phyloP scores from a whole-genome alignment of 2,797 vertebrate species.

The Thaleichthys pacificus region DNA sequence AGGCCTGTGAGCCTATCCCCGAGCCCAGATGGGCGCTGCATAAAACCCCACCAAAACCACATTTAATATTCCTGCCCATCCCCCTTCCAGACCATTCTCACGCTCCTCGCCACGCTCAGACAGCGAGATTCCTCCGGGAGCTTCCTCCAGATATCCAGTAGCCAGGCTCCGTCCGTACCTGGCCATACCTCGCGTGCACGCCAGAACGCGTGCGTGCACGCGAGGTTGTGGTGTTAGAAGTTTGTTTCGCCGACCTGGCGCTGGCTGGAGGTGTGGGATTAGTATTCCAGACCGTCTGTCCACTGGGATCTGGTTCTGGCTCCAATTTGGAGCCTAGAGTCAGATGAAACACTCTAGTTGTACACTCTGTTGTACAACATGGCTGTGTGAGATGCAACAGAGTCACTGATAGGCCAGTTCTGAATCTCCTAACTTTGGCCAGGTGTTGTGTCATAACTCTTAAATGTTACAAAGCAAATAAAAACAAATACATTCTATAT shows the following conservation, averaged over 20 bases:
- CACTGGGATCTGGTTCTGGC: conserved; percentile 41
- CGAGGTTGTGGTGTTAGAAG: conserved; percentile 10
- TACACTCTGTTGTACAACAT: conserved; percentile 17
- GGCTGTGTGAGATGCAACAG: background rate
- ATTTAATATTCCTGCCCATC: conserved; percentile 61
- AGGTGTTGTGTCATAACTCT: background rate
- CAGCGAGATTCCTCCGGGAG: no score
- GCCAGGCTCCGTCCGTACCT: no score
- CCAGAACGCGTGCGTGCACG: conserved; percentile 22
- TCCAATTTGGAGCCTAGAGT: conserved; percentile 45
- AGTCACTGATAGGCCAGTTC: background rate
- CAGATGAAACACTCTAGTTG: conserved; percentile 29
- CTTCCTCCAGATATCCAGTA: no score
- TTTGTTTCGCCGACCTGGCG: conserved; percentile 40
- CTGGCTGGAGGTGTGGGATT: conserved; percentile 45
- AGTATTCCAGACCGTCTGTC: conserved; percentile 43
- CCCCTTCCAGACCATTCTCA: conserved; percentile 36
- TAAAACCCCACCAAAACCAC: conserved; percentile 26
- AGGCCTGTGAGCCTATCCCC: conserved; percentile 34
- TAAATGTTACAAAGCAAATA: background rate
- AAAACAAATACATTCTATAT: no score
- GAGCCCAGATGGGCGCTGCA: conserved; percentile 55
- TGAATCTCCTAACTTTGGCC: background rate
- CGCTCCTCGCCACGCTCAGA: no score
- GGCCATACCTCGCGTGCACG: background rate